Base-by-base conservation (phyloP, 1,140 invertebrate genomes). In the Procambarus clarkii region DNA sequence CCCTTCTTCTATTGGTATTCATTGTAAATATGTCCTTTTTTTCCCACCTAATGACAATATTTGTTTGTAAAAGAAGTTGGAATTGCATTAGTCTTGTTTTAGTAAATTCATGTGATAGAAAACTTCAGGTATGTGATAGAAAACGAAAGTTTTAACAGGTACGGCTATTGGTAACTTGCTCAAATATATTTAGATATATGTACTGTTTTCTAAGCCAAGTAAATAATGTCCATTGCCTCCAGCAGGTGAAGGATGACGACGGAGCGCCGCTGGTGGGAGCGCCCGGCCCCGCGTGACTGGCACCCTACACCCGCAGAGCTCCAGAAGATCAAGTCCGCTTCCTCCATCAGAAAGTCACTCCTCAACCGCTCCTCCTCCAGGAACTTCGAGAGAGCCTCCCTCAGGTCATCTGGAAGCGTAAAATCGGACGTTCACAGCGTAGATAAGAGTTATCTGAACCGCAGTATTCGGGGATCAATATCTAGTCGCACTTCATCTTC, bases 241-340 rank as follows among this genome's bases (percentile, higher is more conserved):
- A 2, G n/a, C 87, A 71, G 58, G 58, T 24, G 54, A 46, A 85
- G 89, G 54, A 91, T 91, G 89, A 91, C 74, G 5, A 69, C 80
- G 74, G 69, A 77, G 80, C 82, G 89, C 18, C 74, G 76, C 24
- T 91, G 89, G 89, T 91, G 86, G 48, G 89, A 91, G 44, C 89
- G 82, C 2, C 89, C 89, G 9, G 13, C 89, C 13, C 81, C 82
- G 0, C 24, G 89, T 76, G 77, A 69, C 76, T 91, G 89, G 89
- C 74, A 85, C 45, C 82, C 89, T 5, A 84, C 58, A 34, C 4
- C 58, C 3, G 46, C 89, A 4, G 44, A 77, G 44, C 89, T 91
- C 0, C 71, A 85, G 34, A 50, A 82, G 18, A 50, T 91, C 44
- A 46, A 91, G 77, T 85, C 89, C 34, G 34, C 82, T 82, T 60